phyloP scores from a whole-genome alignment of 2,888 invertebrate species.

The Furcula furcula region DNA sequence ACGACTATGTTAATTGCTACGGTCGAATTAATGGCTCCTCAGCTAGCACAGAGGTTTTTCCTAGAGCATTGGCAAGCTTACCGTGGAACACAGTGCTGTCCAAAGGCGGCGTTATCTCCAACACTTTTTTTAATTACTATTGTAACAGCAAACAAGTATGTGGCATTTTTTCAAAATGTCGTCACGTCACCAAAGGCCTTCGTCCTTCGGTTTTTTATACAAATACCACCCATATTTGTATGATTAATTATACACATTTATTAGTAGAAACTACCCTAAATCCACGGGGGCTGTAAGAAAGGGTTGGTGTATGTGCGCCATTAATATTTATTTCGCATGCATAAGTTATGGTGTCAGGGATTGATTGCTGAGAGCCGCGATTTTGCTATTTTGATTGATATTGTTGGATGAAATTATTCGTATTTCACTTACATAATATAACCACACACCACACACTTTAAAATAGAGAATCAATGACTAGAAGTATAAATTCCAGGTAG shows the following conservation, averaged over 20 bases:
- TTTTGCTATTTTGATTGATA: slow-evolving; percentile 37
- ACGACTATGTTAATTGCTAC: too few relatives aligned
- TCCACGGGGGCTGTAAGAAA: slow-evolving; percentile 60
- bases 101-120: too few relatives aligned
- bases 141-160: too few relatives aligned
- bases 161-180: neutral
- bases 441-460: neutral
- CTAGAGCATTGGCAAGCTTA: too few relatives aligned
- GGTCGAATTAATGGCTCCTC: too few relatives aligned
- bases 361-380: slow-evolving; percentile 42
- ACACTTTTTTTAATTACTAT: too few relatives aligned
- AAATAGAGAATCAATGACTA: too few relatives aligned
- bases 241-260: slow-evolving; percentile 80
- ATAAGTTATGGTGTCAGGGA: slow-evolving; percentile 50
- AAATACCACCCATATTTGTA: slow-evolving; percentile 49
- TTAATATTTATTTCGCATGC: slow-evolving; percentile 76
- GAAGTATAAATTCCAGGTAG: too few relatives aligned
- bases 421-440: slow-evolving; percentile 14
- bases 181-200: too few relatives aligned
- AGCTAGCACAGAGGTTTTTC: too few relatives aligned
- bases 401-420: slow-evolving; percentile 26
- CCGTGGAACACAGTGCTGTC: too few relatives aligned
- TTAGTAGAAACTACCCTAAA: slow-evolving; percentile 69
- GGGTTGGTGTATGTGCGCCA: slow-evolving; percentile 66
- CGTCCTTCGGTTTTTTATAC: slow-evolving; percentile 1